Evolutionary conservation across 2,113 vertebrate genomes (phyloP).

Genomic region (Oxygymnocypris stewartii): DNA sequence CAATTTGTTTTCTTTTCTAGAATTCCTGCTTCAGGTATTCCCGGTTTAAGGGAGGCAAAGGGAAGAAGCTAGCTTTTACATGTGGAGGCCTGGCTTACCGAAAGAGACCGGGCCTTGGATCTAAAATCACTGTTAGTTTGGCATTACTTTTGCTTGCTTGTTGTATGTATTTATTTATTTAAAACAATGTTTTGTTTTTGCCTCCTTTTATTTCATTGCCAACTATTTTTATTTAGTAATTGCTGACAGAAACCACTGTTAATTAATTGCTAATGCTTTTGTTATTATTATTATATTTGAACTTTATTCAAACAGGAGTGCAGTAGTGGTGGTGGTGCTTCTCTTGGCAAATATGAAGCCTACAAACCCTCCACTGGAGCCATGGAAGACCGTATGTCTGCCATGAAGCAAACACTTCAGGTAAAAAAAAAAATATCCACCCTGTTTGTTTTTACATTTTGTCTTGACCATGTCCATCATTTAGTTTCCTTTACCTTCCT

Average conservation of each 20-base stretch:
- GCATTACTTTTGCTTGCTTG: background rate
- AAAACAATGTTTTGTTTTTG: too few species aligned
- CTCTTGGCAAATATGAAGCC: constrained; percentile 85
- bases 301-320: constrained; percentile 77
- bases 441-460: background rate
- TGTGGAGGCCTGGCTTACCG: constrained; percentile 94
- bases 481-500: too few species aligned
- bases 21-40: constrained; percentile 98
- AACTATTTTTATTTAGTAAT: too few species aligned
- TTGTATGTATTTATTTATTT: background rate
- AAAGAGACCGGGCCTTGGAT: constrained; percentile 92
- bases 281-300: background rate
- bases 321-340: constrained; percentile 75
- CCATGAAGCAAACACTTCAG: constrained; percentile 98
- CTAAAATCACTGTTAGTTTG: constrained; percentile 87
- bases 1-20: constrained; percentile 63
- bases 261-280: background rate
- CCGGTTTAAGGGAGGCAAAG: constrained; percentile 93
- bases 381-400: constrained; percentile 97
- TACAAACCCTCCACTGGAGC: constrained; percentile 91
- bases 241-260: background rate
- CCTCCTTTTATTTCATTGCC: background rate
- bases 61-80: constrained; percentile 94
- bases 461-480: background rate
- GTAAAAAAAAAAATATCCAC: too few species aligned